Conservation (phyloP, 2,797 vertebrate genomes). For the Cossypha polioptera region DNA sequence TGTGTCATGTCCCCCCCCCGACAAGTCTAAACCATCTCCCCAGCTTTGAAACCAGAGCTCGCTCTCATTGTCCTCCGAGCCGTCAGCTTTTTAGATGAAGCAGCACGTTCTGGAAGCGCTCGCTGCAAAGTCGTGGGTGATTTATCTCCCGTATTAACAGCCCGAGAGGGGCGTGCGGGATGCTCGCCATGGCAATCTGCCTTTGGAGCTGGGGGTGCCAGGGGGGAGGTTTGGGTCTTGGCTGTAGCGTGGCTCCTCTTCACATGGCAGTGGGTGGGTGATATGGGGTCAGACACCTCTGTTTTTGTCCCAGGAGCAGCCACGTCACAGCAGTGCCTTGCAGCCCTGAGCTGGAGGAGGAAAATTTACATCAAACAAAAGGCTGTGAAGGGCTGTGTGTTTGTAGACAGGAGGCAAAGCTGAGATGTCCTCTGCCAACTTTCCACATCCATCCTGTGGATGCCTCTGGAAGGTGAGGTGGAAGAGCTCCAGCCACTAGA, state of each 20-base stretch:
- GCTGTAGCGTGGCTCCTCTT: neutral
- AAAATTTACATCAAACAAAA: slow-evolving; percentile 59
- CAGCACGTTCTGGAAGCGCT: slow-evolving; percentile 38
- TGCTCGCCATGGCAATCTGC: neutral
- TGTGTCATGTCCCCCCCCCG: neutral
- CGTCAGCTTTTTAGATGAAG: slow-evolving; percentile 14
- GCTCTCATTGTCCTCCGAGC: neutral
- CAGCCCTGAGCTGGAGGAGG: neutral
- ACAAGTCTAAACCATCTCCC: neutral
- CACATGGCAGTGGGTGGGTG: neutral
- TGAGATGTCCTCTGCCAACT: slow-evolving; percentile 13
- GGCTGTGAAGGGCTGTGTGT: slow-evolving; percentile 5
- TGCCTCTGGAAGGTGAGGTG: slow-evolving; percentile 54
- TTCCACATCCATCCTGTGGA: slow-evolving; percentile 49
- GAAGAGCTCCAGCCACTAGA: slow-evolving; percentile 36
- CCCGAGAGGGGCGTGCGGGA: fast-evolving
- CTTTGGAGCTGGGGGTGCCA: fast-evolving
- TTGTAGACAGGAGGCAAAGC: slow-evolving; percentile 14
- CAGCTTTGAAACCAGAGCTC: slow-evolving; percentile 1
- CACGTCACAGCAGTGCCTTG: neutral
- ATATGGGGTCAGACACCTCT: neutral
- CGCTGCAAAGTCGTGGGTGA: neutral
- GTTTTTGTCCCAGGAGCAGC: neutral
- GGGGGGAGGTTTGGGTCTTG: neutral
- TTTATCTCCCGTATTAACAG: neutral